Percentiles rank a stretch among this genome's conserved stretches.
Conservation (phyloP, 1,140 invertebrate genomes). For the Hormaphis cornu region DNA sequence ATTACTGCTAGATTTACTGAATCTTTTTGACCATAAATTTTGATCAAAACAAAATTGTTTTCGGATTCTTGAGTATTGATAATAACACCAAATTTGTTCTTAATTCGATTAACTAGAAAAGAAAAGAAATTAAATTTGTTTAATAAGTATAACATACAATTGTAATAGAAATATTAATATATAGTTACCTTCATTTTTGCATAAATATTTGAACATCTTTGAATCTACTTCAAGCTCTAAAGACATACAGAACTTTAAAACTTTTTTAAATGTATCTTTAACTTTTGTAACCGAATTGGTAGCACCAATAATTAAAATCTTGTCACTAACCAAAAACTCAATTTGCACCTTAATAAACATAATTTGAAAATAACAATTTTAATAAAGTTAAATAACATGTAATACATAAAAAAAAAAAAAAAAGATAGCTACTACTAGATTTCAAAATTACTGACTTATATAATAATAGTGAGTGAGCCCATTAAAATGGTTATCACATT, state of each 20-base stretch:
- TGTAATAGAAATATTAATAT: constrained; percentile 40
- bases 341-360: constrained; percentile 65
- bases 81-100: constrained; percentile 79
- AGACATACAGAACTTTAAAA: constrained; percentile 59
- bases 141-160: background rate
- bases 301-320: constrained; percentile 91
- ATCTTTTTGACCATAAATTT: constrained; percentile 82
- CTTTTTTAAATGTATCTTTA: constrained; percentile 62
- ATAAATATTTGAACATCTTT: constrained; percentile 92
- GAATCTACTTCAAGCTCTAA: constrained; percentile 72
- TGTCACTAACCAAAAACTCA: constrained; percentile 83
- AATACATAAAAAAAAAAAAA: no score
- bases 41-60: constrained; percentile 56
- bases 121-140: background rate
- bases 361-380: no score
- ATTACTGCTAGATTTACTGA: constrained; percentile 73
- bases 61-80: constrained; percentile 86
- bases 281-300: constrained; percentile 87
- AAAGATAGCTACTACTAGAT: no score
- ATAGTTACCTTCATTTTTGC: constrained; percentile 83
- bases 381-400: no score
- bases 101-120: constrained; percentile 73
- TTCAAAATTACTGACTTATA: no score
- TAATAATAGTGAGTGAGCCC: no score
- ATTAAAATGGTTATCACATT: no score